Conservation (phyloP, 2,888 invertebrate species). For the Standfussiana lucernea region DNA sequence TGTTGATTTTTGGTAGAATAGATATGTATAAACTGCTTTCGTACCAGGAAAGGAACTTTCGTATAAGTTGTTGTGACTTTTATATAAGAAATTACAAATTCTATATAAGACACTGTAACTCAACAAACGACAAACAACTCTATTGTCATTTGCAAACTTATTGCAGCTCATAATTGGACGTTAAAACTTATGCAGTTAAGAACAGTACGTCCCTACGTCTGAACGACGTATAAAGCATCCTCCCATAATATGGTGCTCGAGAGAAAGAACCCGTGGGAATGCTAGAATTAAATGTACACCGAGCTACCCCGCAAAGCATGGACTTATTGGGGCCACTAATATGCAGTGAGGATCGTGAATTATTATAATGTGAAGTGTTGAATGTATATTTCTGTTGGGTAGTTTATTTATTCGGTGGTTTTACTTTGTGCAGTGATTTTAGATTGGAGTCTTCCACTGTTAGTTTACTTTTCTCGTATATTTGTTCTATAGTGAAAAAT, state of each 20-base stretch:
- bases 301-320: constrained; percentile 72
- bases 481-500: background rate
- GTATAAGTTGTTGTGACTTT: too few species aligned
- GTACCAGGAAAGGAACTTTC: background rate
- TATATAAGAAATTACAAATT: constrained; percentile 6
- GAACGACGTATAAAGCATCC: constrained; percentile 58
- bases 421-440: background rate
- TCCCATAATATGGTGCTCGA: constrained; percentile 69
- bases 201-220: constrained; percentile 50
- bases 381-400: constrained; percentile 26
- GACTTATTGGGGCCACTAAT: constrained; percentile 75
- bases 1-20: background rate
- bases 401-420: background rate
- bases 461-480: background rate
- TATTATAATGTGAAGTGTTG: constrained; percentile 43
- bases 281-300: constrained; percentile 78
- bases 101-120: background rate
- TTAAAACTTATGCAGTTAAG: constrained; percentile 56
- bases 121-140: constrained; percentile 21
- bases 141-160: constrained; percentile 33
- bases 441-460: background rate
- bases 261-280: constrained; percentile 75
- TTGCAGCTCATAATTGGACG: constrained; percentile 62
- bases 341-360: constrained; percentile 56
- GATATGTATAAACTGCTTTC: background rate